These are phyloP conservation scores for Diorhabda carinulata DNA, from an alignment of 1,140 invertebrate genomes.

Conservation along the genomic window DNA sequence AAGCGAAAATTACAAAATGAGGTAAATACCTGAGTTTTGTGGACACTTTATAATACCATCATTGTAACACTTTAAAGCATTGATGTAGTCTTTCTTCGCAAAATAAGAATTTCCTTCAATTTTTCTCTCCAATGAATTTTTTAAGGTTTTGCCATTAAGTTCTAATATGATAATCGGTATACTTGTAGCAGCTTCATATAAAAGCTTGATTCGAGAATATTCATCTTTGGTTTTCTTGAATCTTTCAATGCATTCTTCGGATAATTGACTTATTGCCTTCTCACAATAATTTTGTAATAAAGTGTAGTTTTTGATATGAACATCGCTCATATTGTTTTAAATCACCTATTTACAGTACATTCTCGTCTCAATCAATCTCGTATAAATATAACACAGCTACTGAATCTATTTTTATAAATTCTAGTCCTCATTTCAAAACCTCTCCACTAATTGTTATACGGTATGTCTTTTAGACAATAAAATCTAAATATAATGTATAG, in stretches of 20 bases:
- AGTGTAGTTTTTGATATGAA: neutral
- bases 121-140: slow-evolving; percentile 63
- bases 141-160: slow-evolving; percentile 57
- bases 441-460: too few species aligned
- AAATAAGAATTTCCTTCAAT: slow-evolving; percentile 75
- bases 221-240: slow-evolving; percentile 36
- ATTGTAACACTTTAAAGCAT: slow-evolving; percentile 71
- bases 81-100: slow-evolving; percentile 68
- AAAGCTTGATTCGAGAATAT: slow-evolving; percentile 36
- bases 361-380: too few species aligned
- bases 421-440: too few species aligned
- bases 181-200: slow-evolving; percentile 33
- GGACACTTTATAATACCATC: slow-evolving; percentile 64
- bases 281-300: slow-evolving; percentile 41
- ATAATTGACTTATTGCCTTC: slow-evolving; percentile 34
- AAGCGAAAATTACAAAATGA: neutral
- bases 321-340: too few species aligned
- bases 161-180: slow-evolving; percentile 37
- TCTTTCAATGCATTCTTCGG: slow-evolving; percentile 27
- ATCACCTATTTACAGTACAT: too few species aligned
- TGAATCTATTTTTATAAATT: too few species aligned
- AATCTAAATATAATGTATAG: too few species aligned
- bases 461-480: too few species aligned
- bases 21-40: slow-evolving; percentile 56
- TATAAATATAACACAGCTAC: too few species aligned